These are phyloP conservation scores for Teleogryllus occipitalis DNA, from an alignment of 1,140 invertebrate species.

Conservation along the genomic window DNA sequence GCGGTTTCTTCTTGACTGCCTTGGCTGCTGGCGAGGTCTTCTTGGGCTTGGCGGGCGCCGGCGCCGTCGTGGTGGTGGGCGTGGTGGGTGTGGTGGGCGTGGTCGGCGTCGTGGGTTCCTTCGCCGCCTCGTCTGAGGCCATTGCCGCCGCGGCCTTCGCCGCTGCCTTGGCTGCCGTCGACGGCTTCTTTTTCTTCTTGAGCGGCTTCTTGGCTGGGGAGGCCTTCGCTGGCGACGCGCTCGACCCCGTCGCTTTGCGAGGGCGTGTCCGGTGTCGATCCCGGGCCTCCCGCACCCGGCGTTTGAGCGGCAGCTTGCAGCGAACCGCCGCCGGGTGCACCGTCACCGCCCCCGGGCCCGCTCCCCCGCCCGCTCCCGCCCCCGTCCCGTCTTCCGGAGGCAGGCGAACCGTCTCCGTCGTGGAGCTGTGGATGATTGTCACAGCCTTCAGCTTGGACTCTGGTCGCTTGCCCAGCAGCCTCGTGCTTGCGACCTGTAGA, in stretches of 20 bases:
- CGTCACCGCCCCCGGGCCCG: slow-evolving; percentile 42
- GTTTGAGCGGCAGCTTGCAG: slow-evolving; percentile 64
- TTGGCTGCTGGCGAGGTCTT: neutral
- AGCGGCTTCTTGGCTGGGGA: slow-evolving; percentile 9
- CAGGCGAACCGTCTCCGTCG: slow-evolving; percentile 71
- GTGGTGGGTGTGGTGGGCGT: neutral
- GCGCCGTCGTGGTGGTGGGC: slow-evolving; percentile 7
- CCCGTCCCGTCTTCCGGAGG: slow-evolving; percentile 56
- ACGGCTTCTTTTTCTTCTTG: slow-evolving; percentile 24
- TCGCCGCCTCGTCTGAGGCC: neutral
- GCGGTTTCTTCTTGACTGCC: slow-evolving; percentile 11
- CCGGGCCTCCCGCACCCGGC: slow-evolving; percentile 56
- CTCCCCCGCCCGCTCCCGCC: slow-evolving; percentile 40
- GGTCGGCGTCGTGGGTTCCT: neutral
- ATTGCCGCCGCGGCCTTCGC: neutral
- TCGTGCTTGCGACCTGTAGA: slow-evolving; percentile 64
- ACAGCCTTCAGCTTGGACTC: slow-evolving; percentile 71
- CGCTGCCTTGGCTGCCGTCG: neutral
- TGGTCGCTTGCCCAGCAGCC: slow-evolving; percentile 63
- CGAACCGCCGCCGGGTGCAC: slow-evolving; percentile 61
- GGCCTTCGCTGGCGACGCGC: slow-evolving; percentile 17
- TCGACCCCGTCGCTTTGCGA: slow-evolving; percentile 20
- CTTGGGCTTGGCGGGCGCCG: slow-evolving; percentile 51
- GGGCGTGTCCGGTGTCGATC: slow-evolving; percentile 17
- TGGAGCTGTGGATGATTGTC: slow-evolving; percentile 77